These are phyloP conservation scores for Spinus pinus DNA, from an alignment of 2,797 vertebrate species.

Conservation along the genomic window DNA sequence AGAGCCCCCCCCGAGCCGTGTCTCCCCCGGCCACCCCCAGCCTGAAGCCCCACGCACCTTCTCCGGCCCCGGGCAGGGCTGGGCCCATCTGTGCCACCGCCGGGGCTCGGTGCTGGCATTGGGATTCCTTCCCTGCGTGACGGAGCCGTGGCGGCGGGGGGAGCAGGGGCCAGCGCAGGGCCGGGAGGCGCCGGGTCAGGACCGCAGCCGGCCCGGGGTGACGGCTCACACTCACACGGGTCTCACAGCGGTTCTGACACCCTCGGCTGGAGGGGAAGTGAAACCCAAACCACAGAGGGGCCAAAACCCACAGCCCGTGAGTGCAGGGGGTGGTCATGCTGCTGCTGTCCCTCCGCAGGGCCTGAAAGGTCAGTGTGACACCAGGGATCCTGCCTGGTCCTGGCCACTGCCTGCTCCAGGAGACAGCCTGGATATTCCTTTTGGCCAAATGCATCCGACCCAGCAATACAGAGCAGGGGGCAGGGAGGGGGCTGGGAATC, in stretches of 20 bases:
- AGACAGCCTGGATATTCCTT: accelerated
- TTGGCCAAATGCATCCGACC: accelerated
- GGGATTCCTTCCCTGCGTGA: accelerated
- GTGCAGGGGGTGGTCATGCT: accelerated
- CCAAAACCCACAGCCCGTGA: background rate
- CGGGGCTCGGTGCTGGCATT: background rate
- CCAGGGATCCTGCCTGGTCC: accelerated
- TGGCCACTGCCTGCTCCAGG: accelerated
- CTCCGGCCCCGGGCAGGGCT: background rate
- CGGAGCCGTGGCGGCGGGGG: accelerated
- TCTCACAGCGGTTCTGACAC: background rate
- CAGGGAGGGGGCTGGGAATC: accelerated
- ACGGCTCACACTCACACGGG: accelerated
- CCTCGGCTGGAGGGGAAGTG: background rate
- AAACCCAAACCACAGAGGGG: background rate
- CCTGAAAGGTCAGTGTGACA: accelerated
- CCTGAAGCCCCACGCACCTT: background rate
- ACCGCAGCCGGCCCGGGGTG: background rate
- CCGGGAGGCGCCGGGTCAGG: background rate
- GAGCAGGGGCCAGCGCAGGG: background rate
- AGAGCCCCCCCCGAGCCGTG: background rate
- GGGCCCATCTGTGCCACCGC: background rate
- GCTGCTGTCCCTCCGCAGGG: accelerated
- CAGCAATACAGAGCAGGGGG: accelerated
- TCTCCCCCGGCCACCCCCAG: background rate